phyloP scores from a whole-genome alignment of 1,140 invertebrate species.

The Triops longicaudatus region DNA sequence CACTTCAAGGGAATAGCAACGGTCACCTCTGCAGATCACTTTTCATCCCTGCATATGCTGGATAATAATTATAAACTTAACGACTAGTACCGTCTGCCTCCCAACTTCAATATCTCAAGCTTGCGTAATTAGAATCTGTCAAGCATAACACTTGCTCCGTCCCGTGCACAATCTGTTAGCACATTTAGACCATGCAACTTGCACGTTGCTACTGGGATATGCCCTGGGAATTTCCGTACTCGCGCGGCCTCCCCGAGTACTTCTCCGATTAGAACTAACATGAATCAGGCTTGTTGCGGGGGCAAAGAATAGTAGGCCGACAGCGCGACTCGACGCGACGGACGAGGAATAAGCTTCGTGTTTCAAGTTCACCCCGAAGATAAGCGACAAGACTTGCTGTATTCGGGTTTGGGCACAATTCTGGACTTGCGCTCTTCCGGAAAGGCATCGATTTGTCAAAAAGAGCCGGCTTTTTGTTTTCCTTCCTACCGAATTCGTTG shows the following conservation, averaged over 20 bases:
- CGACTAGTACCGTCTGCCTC: too few relatives aligned
- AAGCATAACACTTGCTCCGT: too few relatives aligned
- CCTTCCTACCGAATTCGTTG: background rate
- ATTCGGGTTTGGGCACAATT: background rate
- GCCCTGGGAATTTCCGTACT: background rate
- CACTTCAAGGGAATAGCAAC: too few relatives aligned
- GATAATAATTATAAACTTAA: too few relatives aligned
- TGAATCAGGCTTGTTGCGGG: background rate
- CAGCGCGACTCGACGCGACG: background rate
- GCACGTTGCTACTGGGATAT: too few relatives aligned
- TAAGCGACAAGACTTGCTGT: background rate
- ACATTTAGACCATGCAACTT: too few relatives aligned
- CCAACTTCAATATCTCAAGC: too few relatives aligned
- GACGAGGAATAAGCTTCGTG: background rate
- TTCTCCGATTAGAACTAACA: background rate
- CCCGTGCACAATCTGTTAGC: too few relatives aligned
- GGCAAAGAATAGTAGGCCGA: background rate
- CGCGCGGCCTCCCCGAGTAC: background rate
- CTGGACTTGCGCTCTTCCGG: background rate
- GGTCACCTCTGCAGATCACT: too few relatives aligned
- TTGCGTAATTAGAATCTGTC: too few relatives aligned
- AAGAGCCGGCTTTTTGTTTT: background rate
- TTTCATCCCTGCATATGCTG: too few relatives aligned
- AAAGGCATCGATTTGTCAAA: background rate
- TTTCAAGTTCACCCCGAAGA: background rate